Percentiles rank a stretch among this genome's conserved stretches.
Evolutionary conservation across 2,888 invertebrate species (phyloP).

Genomic region (Xestoiulus laeticollis): DNA sequence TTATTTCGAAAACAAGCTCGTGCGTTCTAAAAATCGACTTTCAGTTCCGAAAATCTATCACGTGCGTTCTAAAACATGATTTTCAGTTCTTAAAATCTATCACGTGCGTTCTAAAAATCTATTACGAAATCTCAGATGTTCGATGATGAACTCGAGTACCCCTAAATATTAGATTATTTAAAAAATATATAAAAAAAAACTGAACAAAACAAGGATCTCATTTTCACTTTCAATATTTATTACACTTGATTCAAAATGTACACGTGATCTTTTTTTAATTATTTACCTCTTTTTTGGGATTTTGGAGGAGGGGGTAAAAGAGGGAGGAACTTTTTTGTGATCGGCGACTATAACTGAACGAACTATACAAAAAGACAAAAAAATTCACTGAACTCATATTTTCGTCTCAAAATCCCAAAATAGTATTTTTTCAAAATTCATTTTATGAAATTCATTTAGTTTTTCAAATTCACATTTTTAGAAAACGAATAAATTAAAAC

Average conservation of each 20-base stretch:
- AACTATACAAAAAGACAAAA: neutral
- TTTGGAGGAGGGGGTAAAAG: neutral
- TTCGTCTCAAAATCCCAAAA: neutral
- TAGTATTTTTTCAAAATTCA: no score
- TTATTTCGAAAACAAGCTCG: no score
- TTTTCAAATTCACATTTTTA: neutral
- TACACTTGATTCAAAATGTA: slow-evolving; percentile 26
- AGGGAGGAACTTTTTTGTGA: neutral
- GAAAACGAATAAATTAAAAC: slow-evolving; percentile 9
- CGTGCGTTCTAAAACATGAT: no score
- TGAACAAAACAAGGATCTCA: neutral
- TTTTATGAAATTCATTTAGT: no score
- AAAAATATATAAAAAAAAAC: no score
- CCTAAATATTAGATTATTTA: no score
- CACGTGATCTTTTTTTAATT: neutral
- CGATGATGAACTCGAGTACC: no score
- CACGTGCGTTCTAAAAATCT: no score
- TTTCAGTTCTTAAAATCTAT: no score
- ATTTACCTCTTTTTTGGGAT: neutral
- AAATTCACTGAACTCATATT: neutral
- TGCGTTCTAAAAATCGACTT: no score
- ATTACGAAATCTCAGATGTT: no score
- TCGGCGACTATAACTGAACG: slow-evolving; percentile 8
- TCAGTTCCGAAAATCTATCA: no score
- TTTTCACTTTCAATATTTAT: slow-evolving; percentile 26